phyloP scores from a whole-genome alignment of 2,888 invertebrate species.

The Opisthograptis luteolata region DNA sequence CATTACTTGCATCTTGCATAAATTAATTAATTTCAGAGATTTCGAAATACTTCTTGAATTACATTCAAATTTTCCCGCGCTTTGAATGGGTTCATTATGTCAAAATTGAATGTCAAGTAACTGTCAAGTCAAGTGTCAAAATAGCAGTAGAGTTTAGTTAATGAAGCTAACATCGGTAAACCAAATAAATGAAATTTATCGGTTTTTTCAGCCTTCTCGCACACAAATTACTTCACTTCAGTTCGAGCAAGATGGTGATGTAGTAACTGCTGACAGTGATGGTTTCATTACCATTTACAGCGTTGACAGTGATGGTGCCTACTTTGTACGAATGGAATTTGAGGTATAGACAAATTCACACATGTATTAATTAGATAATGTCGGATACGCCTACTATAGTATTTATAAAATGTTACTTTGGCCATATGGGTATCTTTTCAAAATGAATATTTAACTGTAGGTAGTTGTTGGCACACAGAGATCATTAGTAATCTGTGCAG shows the following conservation, averaged over 20 bases:
- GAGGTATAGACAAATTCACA: constrained; percentile 79
- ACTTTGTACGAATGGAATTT: constrained; percentile 94
- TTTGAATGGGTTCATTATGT: background rate
- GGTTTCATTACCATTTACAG: constrained; percentile 96
- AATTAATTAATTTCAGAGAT: too few species aligned
- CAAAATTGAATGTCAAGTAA: background rate
- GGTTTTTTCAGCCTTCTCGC: constrained; percentile 89
- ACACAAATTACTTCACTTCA: constrained; percentile 94
- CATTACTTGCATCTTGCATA: too few species aligned
- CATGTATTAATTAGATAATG: too few species aligned
- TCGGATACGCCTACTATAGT: too few species aligned
- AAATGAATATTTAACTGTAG: too few species aligned
- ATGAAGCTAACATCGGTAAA: constrained; percentile 22
- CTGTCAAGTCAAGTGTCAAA: background rate
- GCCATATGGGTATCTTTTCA: too few species aligned
- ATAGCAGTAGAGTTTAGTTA: background rate
- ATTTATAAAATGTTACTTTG: too few species aligned
- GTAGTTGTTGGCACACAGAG: too few species aligned
- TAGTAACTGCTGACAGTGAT: constrained; percentile 96
- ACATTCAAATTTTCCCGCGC: constrained; percentile 37
- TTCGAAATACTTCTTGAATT: too few species aligned
- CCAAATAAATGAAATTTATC: constrained; percentile 16
- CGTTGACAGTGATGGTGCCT: constrained; percentile 94
- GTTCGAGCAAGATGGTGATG: constrained; percentile 96
- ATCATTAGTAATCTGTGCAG: too few species aligned